These are phyloP conservation scores for Uloborus plumipes DNA, from an alignment of 2,888 invertebrate species.

Conservation along the genomic window DNA sequence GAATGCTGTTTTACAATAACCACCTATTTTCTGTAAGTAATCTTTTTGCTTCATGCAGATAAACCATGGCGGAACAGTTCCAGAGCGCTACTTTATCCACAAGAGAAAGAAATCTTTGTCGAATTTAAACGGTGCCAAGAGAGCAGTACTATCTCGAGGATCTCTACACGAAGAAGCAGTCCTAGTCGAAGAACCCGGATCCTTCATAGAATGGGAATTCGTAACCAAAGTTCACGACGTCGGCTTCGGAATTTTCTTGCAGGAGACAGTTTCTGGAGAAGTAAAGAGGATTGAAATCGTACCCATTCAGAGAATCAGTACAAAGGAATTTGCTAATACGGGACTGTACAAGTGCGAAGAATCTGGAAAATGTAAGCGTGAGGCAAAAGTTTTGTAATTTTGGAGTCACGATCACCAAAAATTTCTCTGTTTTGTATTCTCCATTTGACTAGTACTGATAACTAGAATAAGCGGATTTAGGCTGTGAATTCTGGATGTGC, in stretches of 20 bases:
- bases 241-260: constrained; percentile 19
- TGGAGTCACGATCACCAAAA: no score
- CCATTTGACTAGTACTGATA: no score
- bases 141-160: neutral
- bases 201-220: constrained; percentile 28
- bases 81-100: constrained; percentile 20
- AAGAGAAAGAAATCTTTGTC: constrained; percentile 16
- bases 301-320: constrained; percentile 21
- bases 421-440: no score
- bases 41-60: constrained; percentile 14
- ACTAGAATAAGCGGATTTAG: no score
- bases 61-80: constrained; percentile 16
- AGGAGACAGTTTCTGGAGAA: neutral
- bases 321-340: constrained; percentile 3
- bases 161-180: constrained; percentile 2
- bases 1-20: neutral
- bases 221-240: constrained; percentile 21
- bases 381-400: neutral
- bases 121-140: neutral
- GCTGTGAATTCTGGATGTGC: no score
- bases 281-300: constrained; percentile 1
- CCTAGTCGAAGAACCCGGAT: constrained; percentile 10
- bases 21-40: no score
- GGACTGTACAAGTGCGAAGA: constrained; percentile 17
- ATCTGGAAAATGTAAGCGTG: constrained; percentile 34